Percentiles rank a stretch among this genome's conserved stretches.
Conservation (phyloP, 2,888 invertebrate genomes). For the Rhingia rostrata region DNA sequence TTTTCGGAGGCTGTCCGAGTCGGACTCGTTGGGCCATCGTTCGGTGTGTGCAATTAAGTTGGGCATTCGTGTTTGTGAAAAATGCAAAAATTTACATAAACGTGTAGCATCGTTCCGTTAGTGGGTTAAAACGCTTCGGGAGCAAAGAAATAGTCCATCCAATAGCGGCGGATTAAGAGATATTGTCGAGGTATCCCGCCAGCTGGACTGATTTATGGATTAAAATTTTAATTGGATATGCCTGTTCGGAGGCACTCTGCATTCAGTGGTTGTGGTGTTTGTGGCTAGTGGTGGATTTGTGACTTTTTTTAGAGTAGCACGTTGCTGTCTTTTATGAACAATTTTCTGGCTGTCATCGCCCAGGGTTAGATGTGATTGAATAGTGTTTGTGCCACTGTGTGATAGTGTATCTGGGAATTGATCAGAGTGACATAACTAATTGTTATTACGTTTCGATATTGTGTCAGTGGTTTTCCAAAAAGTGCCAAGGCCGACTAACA, state of each 20-base stretch:
- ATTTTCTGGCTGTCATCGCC: conserved; percentile 34
- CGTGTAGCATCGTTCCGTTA: conserved; percentile 53
- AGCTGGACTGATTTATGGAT: conserved; percentile 71
- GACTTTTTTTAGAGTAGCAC: conserved; percentile 7
- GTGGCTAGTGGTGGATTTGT: not conserved
- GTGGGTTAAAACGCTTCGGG: conserved; percentile 34
- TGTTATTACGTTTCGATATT: too few relatives aligned
- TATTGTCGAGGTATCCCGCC: conserved; percentile 62
- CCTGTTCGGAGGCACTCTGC: conserved; percentile 50
- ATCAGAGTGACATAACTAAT: too few relatives aligned
- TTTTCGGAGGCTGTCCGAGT: conserved; percentile 20
- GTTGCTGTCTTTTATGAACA: conserved; percentile 27
- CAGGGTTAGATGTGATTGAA: conserved; percentile 18
- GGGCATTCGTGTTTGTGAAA: conserved; percentile 37
- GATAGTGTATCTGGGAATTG: not conserved
- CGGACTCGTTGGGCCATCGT: not conserved
- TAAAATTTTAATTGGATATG: conserved; percentile 72
- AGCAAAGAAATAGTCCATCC: conserved; percentile 35
- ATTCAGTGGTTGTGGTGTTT: conserved; percentile 16
- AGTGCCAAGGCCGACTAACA: too few relatives aligned
- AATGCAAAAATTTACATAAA: conserved; percentile 66
- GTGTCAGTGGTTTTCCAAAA: too few relatives aligned
- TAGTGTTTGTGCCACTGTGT: conserved; percentile 28
- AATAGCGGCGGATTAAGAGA: conserved; percentile 66
- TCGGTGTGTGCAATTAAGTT: conserved; percentile 52